A percentile compares a stretch with the other conserved stretches of the same genome.
Evolutionary conservation across 2,888 invertebrate species (phyloP).

Genomic region (Prostheceraeus crozeri): DNA sequence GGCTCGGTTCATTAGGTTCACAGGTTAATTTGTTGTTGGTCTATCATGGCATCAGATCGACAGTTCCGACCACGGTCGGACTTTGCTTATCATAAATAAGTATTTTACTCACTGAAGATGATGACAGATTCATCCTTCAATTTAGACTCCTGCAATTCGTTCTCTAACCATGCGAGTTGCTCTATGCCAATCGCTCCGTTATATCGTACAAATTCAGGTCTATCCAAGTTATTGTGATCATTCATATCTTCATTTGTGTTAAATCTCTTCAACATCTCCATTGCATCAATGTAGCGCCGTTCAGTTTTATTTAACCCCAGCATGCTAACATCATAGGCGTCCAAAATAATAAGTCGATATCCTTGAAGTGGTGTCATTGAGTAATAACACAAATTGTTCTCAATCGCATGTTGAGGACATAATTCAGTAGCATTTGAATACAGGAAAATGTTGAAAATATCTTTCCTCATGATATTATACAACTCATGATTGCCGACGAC

Average conservation of each 20-base stretch:
- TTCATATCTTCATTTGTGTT: slow-evolving; percentile 51
- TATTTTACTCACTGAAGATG: slow-evolving; percentile 49
- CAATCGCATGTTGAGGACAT: slow-evolving; percentile 28
- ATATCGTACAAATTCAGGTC: slow-evolving; percentile 47
- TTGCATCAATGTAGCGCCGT: slow-evolving; percentile 42
- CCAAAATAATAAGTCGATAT: slow-evolving; percentile 50
- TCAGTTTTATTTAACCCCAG: slow-evolving; percentile 45
- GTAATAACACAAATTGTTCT: slow-evolving; percentile 45
- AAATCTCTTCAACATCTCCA: slow-evolving; percentile 43
- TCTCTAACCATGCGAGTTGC: slow-evolving; percentile 53
- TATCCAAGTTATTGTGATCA: slow-evolving; percentile 45
- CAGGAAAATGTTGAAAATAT: slow-evolving; percentile 42
- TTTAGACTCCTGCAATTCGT: slow-evolving; percentile 46
- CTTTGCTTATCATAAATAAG: no score
- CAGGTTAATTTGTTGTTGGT: no score
- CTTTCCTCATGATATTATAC: slow-evolving; percentile 52
- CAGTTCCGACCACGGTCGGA: no score
- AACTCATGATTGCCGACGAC: slow-evolving; percentile 57
- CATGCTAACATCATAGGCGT: slow-evolving; percentile 54
- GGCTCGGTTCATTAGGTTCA: no score
- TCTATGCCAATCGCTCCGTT: slow-evolving; percentile 54
- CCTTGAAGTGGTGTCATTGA: slow-evolving; percentile 45
- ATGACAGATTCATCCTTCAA: slow-evolving; percentile 49
- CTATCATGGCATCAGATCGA: no score
- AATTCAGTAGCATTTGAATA: no score